phyloP scores from a whole-genome alignment of 2,888 invertebrate genomes.

The Elaeidobius kamerunicus region DNA sequence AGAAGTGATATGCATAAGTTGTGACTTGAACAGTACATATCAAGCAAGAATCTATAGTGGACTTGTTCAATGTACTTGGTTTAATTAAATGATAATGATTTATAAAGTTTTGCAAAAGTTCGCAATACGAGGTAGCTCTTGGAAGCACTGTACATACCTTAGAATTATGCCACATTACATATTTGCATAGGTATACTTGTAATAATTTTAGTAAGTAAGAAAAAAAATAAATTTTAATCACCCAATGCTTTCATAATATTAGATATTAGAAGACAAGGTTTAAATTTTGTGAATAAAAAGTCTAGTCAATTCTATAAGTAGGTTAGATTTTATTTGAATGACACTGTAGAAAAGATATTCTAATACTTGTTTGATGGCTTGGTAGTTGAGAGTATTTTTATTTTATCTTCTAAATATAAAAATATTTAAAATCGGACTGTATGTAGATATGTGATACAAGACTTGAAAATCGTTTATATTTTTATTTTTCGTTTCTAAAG shows the following conservation, averaged over 20 bases:
- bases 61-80: slow-evolving; percentile 24
- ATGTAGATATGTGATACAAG: too few species aligned
- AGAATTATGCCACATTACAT: slow-evolving; percentile 16
- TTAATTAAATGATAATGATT: slow-evolving; percentile 13
- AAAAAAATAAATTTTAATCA: slow-evolving; percentile 18
- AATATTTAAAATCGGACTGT: too few species aligned
- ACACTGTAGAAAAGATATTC: too few species aligned
- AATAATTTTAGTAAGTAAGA: background rate
- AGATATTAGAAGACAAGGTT: slow-evolving; percentile 4
- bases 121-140: slow-evolving; percentile 50
- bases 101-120: slow-evolving; percentile 38
- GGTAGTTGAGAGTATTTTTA: too few species aligned
- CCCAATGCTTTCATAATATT: slow-evolving; percentile 26
- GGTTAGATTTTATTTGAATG: too few species aligned
- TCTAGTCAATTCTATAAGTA: too few species aligned
- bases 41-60: slow-evolving; percentile 25
- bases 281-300: background rate
- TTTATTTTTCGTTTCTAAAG: too few species aligned
- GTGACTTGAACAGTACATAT: slow-evolving; percentile 31
- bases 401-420: too few species aligned
- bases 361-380: too few species aligned
- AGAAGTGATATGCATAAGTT: slow-evolving; percentile 3
- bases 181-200: slow-evolving; percentile 12
- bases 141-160: slow-evolving; percentile 47
- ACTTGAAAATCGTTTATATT: too few species aligned